Base-by-base conservation (phyloP, 1,140 invertebrate species). In the Drosophila oshimai region DNA sequence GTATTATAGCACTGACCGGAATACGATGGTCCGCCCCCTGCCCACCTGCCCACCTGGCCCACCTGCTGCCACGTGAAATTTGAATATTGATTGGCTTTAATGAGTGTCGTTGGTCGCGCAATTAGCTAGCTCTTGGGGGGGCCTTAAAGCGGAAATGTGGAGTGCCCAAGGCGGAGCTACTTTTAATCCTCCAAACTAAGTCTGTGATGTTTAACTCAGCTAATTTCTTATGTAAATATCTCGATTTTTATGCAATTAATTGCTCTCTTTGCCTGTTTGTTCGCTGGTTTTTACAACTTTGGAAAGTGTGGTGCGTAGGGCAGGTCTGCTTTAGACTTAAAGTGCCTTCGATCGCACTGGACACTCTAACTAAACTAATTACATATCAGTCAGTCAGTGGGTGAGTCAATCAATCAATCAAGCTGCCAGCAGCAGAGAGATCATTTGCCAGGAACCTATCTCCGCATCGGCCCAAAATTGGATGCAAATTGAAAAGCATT, bases 51-150 rank as follows among this genome's bases (percentile, higher is more conserved):
- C 13, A 18, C n/a, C 5, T n/a, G 6, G 17, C 9, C 13, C 9
- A 22, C 54, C 18, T 34, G 20, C 18, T 34, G 20, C 49, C 69
- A 64, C 20, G 33, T 70, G 42, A 86, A 80, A 84, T 84, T 84
- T 84, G 80, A 84, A 84, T 86, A 86, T 86, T 86, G 80, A 86
- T 86, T 86, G 80, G 71, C 51, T 86, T 75, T 86, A 86, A 86
- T 86, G 81, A 86, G 81, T 70, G 67, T 72, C 68, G 68, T 68
- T 62, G 80, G 58, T 65, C 74, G 70, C 74, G 50, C 80, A 83
- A 83, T 86, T 83, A 83, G 75, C 68, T 53, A 20, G 17, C 18
- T 13, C 28, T 26, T 9, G 20, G 12, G 13, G 31, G n/a, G 22
- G 9, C 15, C 24, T 18, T 18, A 17, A 36, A 71, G 45, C 64